Conservation (phyloP, 2,797 vertebrate genomes). For the Neoniphon sammara region DNA sequence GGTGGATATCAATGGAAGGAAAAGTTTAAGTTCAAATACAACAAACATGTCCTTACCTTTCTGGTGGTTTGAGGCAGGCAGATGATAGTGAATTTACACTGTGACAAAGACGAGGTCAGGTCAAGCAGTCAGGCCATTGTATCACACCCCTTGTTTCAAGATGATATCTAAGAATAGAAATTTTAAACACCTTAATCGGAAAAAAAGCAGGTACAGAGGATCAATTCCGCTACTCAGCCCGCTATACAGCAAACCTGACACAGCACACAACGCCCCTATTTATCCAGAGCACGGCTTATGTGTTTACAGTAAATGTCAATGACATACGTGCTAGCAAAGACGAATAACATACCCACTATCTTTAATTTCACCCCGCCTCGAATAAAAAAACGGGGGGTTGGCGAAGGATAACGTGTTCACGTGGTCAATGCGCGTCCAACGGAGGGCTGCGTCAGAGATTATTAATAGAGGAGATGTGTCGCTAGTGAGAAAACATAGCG, state of each 20-base stretch:
- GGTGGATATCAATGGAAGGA: too few species aligned
- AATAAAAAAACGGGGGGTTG: background rate
- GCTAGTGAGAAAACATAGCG: background rate
- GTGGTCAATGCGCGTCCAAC: constrained; percentile 53
- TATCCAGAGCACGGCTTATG: background rate
- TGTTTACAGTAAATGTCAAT: background rate
- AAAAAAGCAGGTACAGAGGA: background rate
- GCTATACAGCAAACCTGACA: background rate
- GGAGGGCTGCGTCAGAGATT: constrained; percentile 30
- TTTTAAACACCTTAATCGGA: constrained; percentile 24
- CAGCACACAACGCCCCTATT: background rate
- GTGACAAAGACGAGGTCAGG: constrained; percentile 10
- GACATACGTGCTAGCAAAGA: constrained; percentile 7
- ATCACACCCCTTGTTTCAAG: background rate
- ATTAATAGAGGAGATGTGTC: constrained; percentile 29
- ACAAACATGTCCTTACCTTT: constrained; percentile 25
- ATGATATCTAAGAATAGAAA: constrained; percentile 30
- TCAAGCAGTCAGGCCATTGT: constrained; percentile 54
- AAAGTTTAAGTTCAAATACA: too few species aligned
- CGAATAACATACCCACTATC: constrained; percentile 38
- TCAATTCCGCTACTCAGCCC: background rate
- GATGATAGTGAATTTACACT: background rate
- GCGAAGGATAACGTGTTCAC: constrained; percentile 35
- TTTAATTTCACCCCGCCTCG: constrained; percentile 46
- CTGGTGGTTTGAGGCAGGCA: background rate